Conservation (phyloP, 2,113 vertebrate genomes). For the Anser cygnoides region DNA sequence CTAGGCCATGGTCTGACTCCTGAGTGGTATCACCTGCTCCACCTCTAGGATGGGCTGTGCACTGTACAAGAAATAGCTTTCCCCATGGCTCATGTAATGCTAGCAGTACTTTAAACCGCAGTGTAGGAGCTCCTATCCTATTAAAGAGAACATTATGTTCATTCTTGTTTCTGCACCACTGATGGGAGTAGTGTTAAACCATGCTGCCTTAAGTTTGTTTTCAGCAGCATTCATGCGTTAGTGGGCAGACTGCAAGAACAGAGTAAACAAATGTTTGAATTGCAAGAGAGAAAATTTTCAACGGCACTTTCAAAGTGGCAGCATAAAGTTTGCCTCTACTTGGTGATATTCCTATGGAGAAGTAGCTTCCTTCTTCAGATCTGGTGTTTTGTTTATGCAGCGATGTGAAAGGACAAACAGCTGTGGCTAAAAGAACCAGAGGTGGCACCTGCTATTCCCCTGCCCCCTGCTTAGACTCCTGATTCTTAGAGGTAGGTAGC, state of each 20-base stretch:
- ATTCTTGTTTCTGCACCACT: neutral
- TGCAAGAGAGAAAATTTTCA: neutral
- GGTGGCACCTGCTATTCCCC: neutral
- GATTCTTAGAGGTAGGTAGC: neutral
- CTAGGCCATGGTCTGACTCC: fast-evolving
- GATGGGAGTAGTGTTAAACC: neutral
- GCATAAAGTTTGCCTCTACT: neutral
- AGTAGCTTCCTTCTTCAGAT: neutral
- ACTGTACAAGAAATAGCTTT: neutral
- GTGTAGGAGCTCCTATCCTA: neutral
- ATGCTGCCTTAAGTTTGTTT: neutral
- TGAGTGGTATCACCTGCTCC: neutral
- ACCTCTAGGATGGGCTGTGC: fast-evolving
- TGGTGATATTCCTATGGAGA: neutral
- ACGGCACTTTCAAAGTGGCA: neutral
- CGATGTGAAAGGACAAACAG: neutral
- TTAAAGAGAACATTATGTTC: neutral
- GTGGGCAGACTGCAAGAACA: neutral
- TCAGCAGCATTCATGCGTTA: neutral
- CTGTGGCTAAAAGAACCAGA: neutral
- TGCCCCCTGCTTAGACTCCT: neutral
- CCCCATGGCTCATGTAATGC: neutral
- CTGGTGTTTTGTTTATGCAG: neutral
- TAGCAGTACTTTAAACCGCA: fast-evolving
- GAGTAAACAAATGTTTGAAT: neutral